These are phyloP conservation scores for Idaea dimidiata DNA, from an alignment of 2,888 invertebrate genomes.

Conservation along the genomic window DNA sequence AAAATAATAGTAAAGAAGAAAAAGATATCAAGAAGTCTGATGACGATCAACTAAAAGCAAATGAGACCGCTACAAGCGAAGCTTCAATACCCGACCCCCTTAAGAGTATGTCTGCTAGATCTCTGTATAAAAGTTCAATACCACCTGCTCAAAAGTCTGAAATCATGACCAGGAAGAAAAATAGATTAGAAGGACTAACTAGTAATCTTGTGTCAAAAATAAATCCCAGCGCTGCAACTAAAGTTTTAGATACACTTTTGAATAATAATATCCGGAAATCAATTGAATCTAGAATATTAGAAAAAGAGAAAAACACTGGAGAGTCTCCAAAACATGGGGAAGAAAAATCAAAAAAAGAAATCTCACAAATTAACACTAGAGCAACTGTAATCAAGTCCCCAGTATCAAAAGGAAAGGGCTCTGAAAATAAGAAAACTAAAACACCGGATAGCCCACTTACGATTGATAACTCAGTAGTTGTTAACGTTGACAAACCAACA, in stretches of 20 bases:
- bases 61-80: slow-evolving; percentile 32
- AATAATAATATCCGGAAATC: slow-evolving; percentile 76
- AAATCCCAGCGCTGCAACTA: slow-evolving; percentile 75
- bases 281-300: slow-evolving; percentile 73
- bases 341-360: slow-evolving; percentile 64
- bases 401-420: slow-evolving; percentile 71
- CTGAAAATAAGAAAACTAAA: slow-evolving; percentile 72
- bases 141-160: slow-evolving; percentile 77
- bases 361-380: slow-evolving; percentile 66
- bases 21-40: slow-evolving; percentile 47
- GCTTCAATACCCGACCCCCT: slow-evolving; percentile 60
- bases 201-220: slow-evolving; percentile 83
- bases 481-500: slow-evolving; percentile 80
- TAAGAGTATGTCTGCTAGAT: slow-evolving; percentile 74
- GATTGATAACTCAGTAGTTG: slow-evolving; percentile 53
- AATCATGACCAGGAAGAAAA: slow-evolving; percentile 83
- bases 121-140: slow-evolving; percentile 71
- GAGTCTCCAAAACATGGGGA: slow-evolving; percentile 50
- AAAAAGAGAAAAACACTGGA: slow-evolving; percentile 61
- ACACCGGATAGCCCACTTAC: slow-evolving; percentile 40
- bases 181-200: slow-evolving; percentile 82
- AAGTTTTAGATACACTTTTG: slow-evolving; percentile 73
- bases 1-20: slow-evolving; percentile 57
- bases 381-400: slow-evolving; percentile 82
- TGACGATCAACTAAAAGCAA: slow-evolving; percentile 29